Percentiles rank a stretch among this genome's conserved stretches.
These are phyloP conservation scores for Chrysina gloriosa DNA, from an alignment of 2,888 invertebrate species.

Conservation along the genomic window DNA sequence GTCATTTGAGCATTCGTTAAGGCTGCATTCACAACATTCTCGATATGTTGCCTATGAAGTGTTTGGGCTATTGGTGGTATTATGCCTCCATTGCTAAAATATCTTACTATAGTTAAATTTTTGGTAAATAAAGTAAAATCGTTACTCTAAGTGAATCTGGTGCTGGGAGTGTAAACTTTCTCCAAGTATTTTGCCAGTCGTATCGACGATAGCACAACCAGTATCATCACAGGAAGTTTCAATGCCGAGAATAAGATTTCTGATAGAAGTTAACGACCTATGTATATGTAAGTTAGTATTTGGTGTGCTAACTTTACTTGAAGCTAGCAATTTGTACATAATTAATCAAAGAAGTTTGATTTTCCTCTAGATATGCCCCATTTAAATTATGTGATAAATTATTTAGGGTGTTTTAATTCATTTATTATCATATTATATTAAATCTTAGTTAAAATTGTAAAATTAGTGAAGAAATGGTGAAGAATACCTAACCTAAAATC, in stretches of 20 bases:
- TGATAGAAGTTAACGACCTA: conserved; percentile 16
- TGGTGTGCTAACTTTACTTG: background rate
- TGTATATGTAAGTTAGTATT: conserved; percentile 23
- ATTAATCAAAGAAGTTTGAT: too few relatives aligned
- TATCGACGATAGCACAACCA: conserved; percentile 87
- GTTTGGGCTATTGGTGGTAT: conserved; percentile 88
- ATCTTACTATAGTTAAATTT: conserved; percentile 39
- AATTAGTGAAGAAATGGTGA: too few relatives aligned
- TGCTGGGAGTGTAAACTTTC: conserved; percentile 88
- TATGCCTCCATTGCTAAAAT: conserved; percentile 83
- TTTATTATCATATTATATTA: too few relatives aligned
- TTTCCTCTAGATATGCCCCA: too few relatives aligned
- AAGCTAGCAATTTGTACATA: background rate
- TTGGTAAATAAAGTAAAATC: conserved; percentile 39
- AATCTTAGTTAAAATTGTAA: too few relatives aligned
- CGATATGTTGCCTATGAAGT: conserved; percentile 84
- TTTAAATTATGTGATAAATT: too few relatives aligned
- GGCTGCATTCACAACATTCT: conserved; percentile 75
- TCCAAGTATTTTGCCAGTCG: conserved; percentile 77
- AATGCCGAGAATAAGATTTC: conserved; percentile 80
- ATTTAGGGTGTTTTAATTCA: too few relatives aligned
- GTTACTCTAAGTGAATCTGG: conserved; percentile 77
- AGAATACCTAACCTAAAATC: too few relatives aligned
- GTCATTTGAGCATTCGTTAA: conserved; percentile 71
- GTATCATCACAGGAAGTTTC: conserved; percentile 99